phyloP scores from a whole-genome alignment of 35 echinoderm and acorn worm species.

The Holothuria glaberrima region DNA sequence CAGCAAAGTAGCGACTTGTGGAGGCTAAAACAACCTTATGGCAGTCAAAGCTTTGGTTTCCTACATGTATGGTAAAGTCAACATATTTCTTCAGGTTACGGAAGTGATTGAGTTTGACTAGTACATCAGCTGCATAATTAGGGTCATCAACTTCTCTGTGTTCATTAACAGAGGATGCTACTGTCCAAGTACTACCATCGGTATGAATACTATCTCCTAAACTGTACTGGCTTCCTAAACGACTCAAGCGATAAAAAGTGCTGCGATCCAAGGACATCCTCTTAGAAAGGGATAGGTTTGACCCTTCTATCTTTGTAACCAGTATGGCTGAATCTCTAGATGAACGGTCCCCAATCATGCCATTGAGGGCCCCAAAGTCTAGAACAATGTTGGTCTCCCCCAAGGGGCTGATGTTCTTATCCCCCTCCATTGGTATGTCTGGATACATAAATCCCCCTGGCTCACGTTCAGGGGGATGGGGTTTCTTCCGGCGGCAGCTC shows the following conservation, averaged over 20 bases:
- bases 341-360: slow-evolving; percentile 42
- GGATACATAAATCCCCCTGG: slow-evolving; percentile 81
- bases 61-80: slow-evolving; percentile 85
- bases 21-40: slow-evolving; percentile 94
- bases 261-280: slow-evolving; percentile 66
- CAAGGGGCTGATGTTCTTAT: slow-evolving; percentile 69
- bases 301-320: slow-evolving; percentile 64
- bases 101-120: slow-evolving; percentile 79
- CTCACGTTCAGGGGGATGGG: slow-evolving; percentile 63
- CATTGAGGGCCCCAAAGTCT: slow-evolving; percentile 48
- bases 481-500: slow-evolving; percentile 82
- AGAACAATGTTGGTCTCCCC: slow-evolving; percentile 69
- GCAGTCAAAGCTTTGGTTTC: slow-evolving; percentile 69
- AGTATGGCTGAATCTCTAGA: slow-evolving; percentile 56
- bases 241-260: slow-evolving; percentile 86
- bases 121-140: slow-evolving; percentile 94
- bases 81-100: slow-evolving; percentile 73
- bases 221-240: slow-evolving; percentile 81
- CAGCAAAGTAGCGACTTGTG: slow-evolving; percentile 85
- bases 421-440: slow-evolving; percentile 66
- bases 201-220: slow-evolving; percentile 82
- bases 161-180: slow-evolving; percentile 79
- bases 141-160: slow-evolving; percentile 91
- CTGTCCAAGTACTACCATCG: slow-evolving; percentile 92
- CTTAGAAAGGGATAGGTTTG: slow-evolving; percentile 75